Conservation (phyloP, 2,113 vertebrate genomes). For the Poeciliopsis turrubarensis region DNA sequence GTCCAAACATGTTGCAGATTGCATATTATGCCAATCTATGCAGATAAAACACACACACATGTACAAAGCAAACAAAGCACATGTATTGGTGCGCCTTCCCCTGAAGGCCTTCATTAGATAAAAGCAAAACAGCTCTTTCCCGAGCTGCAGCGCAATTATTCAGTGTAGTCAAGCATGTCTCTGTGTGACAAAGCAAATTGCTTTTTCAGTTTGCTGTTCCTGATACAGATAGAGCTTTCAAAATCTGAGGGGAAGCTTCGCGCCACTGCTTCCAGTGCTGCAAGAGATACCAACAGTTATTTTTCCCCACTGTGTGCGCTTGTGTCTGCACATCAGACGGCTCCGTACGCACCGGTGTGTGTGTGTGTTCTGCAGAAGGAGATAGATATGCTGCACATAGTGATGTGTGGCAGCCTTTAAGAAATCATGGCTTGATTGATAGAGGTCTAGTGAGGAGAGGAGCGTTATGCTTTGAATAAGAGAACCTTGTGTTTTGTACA, state of each 20-base stretch:
- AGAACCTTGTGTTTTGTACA: slow-evolving; percentile 17
- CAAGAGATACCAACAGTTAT: slow-evolving; percentile 73
- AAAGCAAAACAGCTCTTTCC: slow-evolving; percentile 78
- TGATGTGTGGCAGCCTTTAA: slow-evolving; percentile 34
- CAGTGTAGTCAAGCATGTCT: slow-evolving; percentile 81
- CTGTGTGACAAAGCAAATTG: slow-evolving; percentile 83
- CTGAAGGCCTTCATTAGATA: slow-evolving; percentile 79
- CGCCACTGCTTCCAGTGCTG: slow-evolving; percentile 61
- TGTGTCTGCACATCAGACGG: slow-evolving; percentile 54
- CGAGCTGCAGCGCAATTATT: slow-evolving; percentile 81
- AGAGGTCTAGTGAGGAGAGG: background rate
- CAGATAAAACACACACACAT: slow-evolving; percentile 25
- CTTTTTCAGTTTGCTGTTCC: slow-evolving; percentile 79
- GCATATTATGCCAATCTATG: slow-evolving; percentile 20
- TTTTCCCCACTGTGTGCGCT: slow-evolving; percentile 64
- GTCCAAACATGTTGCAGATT: slow-evolving; percentile 3
- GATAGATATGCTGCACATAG: slow-evolving; percentile 9
- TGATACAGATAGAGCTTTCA: slow-evolving; percentile 77
- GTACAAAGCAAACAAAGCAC: slow-evolving; percentile 20
- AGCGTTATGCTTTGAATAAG: slow-evolving; percentile 26
- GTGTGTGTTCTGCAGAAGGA: slow-evolving; percentile 32
- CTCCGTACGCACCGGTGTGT: slow-evolving; percentile 37
- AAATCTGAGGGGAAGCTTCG: slow-evolving; percentile 72
- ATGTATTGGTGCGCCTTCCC: slow-evolving; percentile 23
- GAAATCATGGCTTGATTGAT: slow-evolving; percentile 42